Evolutionary conservation across 2,888 invertebrate genomes (phyloP).

Genomic region (Leptogaster cylindrica): DNA sequence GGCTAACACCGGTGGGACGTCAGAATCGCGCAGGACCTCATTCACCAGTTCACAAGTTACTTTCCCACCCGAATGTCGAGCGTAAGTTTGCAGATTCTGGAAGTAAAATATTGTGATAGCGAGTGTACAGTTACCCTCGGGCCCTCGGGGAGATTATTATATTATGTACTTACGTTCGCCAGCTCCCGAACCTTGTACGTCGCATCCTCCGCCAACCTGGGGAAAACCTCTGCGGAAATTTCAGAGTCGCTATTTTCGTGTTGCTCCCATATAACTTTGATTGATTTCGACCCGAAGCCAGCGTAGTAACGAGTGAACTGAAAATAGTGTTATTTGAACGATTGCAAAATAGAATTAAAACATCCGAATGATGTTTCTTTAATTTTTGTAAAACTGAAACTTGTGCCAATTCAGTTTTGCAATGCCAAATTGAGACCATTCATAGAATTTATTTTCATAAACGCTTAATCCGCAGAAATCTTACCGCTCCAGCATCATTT

Average conservation of each 20-base stretch:
- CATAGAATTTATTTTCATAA: no score
- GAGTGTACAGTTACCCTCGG: not conserved
- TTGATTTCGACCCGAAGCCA: constrained; percentile 57
- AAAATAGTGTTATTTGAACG: no score
- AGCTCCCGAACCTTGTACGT: constrained; percentile 61
- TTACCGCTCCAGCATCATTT: no score
- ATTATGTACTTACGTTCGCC: constrained; percentile 54
- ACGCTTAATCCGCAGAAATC: no score
- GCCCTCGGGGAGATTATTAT: no score
- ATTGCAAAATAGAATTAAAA: no score
- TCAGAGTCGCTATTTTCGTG: constrained; percentile 60
- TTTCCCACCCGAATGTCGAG: constrained; percentile 59
- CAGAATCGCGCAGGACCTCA: constrained; percentile 59
- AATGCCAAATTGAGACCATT: no score
- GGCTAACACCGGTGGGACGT: constrained; percentile 59
- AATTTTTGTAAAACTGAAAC: no score
- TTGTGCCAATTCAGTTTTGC: no score
- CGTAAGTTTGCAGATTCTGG: constrained; percentile 58
- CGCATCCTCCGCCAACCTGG: constrained; percentile 59
- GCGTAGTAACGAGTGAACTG: constrained; percentile 56
- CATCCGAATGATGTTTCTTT: no score
- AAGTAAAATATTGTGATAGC: not conserved
- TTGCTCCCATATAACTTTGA: constrained; percentile 62
- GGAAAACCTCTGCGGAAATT: constrained; percentile 56
- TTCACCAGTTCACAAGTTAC: constrained; percentile 60